These are phyloP conservation scores for Noctua comes DNA, from an alignment of 2,888 invertebrate genomes.

Conservation along the genomic window DNA sequence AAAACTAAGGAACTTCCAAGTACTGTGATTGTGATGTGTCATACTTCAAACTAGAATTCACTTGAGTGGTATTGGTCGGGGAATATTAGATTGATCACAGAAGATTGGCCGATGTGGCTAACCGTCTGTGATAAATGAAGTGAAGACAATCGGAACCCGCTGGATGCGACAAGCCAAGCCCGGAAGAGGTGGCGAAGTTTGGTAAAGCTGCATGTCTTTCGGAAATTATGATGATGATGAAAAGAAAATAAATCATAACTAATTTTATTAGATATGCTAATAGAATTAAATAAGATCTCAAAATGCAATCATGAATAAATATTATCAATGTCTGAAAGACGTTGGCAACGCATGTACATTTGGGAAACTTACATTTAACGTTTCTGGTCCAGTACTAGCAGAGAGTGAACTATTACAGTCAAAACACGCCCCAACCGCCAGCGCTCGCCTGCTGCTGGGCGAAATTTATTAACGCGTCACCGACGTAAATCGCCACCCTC, in stretches of 20 bases:
- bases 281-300: too few relatives aligned
- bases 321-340: not conserved
- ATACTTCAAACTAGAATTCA: too few relatives aligned
- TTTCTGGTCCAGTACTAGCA: conserved; percentile 5
- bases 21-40: too few relatives aligned
- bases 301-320: not conserved
- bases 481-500: conserved; percentile 64
- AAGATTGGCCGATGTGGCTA: not conserved
- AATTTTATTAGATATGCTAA: too few relatives aligned
- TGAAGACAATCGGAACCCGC: not conserved
- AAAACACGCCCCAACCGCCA: conserved; percentile 42
- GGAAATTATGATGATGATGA: not conserved
- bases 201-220: not conserved
- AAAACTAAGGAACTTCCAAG: not conserved
- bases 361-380: not conserved
- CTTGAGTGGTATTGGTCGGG: not conserved
- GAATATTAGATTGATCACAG: not conserved
- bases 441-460: conserved; percentile 42
- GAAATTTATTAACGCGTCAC: conserved; percentile 66
- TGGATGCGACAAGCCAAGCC: not conserved
- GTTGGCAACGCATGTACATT: not conserved
- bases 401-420: conserved; percentile 30
- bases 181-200: not conserved
- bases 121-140: not conserved
- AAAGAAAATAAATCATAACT: too few relatives aligned